Evolutionary conservation across 2,888 invertebrate species (phyloP).

Genomic region (Macrophya alboannulata): DNA sequence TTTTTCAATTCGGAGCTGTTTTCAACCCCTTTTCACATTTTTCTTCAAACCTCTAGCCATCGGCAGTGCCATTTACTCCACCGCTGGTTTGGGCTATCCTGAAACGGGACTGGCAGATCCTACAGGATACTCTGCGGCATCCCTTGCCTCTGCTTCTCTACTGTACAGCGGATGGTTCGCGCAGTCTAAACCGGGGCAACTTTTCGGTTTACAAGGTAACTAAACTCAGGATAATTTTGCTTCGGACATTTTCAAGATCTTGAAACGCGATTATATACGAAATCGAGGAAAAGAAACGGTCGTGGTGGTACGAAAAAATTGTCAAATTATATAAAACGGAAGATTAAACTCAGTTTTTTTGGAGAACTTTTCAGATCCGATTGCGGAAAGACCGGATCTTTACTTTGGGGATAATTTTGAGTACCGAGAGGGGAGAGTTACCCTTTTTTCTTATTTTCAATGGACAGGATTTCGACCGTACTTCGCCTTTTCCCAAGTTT

Average conservation of each 20-base stretch:
- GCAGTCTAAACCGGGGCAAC: slow-evolving; percentile 79
- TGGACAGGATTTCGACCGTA: background rate
- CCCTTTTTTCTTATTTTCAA: background rate
- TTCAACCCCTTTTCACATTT: background rate
- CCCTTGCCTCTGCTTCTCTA: slow-evolving; percentile 76
- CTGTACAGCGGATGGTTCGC: slow-evolving; percentile 78
- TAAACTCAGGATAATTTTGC: slow-evolving; percentile 4
- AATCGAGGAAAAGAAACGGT: too few species aligned
- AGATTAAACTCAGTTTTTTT: too few species aligned
- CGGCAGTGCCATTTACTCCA: slow-evolving; percentile 63
- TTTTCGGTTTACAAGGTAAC: slow-evolving; percentile 86
- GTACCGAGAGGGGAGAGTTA: background rate
- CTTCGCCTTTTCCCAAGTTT: background rate
- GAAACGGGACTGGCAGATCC: slow-evolving; percentile 66
- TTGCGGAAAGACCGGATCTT: too few species aligned
- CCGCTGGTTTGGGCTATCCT: slow-evolving; percentile 65
- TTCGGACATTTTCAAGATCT: background rate
- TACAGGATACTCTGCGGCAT: slow-evolving; percentile 73
- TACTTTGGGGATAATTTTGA: background rate
- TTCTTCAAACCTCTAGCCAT: slow-evolving; percentile 59
- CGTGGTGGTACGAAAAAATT: too few species aligned
- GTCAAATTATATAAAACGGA: too few species aligned
- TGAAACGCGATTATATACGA: background rate
- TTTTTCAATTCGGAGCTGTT: background rate
- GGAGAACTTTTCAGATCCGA: too few species aligned